Percentiles rank a stretch among this genome's conserved stretches.
Evolutionary conservation across 2,888 invertebrate species (phyloP).

Genomic region (Eupelmus urozonus): DNA sequence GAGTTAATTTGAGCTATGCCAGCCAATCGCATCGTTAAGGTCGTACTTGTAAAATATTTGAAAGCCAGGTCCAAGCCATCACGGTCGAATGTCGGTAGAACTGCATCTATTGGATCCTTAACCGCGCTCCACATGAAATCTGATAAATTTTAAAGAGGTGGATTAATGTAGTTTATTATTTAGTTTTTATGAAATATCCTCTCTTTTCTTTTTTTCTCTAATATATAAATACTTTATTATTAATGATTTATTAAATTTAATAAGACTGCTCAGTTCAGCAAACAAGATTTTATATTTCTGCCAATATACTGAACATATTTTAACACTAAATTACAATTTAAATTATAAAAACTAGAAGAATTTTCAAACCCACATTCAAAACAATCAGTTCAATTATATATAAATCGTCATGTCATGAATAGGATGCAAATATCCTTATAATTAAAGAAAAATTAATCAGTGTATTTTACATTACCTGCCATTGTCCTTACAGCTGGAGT

Average conservation of each 20-base stretch:
- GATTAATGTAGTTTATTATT: neutral
- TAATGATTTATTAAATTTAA: neutral
- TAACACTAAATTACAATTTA: too few species aligned
- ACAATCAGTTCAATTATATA: neutral
- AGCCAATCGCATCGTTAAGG: conserved; percentile 94
- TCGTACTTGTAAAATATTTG: conserved; percentile 96
- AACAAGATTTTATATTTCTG: too few species aligned
- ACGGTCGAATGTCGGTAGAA: conserved; percentile 88
- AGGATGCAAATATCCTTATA: neutral
- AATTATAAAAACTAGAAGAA: neutral
- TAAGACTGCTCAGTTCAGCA: neutral
- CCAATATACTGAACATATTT: too few species aligned
- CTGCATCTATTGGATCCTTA: conserved; percentile 93
- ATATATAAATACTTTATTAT: too few species aligned
- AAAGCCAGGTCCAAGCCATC: conserved; percentile 96
- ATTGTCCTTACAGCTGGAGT: conserved; percentile 93
- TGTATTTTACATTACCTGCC: conserved; percentile 83
- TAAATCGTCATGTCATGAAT: neutral
- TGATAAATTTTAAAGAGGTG: conserved; percentile 71
- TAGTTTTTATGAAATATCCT: too few species aligned
- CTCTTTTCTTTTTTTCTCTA: too few species aligned
- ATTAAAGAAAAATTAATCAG: neutral
- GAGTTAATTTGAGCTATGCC: conserved; percentile 97
- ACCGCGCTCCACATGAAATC: conserved; percentile 98
- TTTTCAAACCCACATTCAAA: neutral